Conservation (phyloP, 2,113 vertebrate species). For the Clarias macrocephalus region DNA sequence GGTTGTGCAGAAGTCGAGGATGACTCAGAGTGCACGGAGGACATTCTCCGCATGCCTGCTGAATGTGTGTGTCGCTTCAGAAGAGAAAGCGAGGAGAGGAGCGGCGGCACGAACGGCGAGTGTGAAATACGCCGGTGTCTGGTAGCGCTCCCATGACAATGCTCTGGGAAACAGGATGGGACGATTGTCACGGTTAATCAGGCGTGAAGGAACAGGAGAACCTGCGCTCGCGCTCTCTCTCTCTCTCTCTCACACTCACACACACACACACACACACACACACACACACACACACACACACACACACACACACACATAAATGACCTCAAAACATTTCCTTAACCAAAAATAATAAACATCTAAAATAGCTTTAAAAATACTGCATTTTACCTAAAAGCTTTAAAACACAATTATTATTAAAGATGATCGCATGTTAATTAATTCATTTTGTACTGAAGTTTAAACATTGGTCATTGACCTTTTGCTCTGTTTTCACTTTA, state of each 20-base stretch:
- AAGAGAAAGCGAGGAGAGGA: slow-evolving; percentile 54
- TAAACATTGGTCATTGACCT: not conserved
- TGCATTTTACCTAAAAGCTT: not conserved
- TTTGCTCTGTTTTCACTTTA: not conserved
- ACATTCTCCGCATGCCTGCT: slow-evolving; percentile 70
- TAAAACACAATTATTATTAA: not conserved
- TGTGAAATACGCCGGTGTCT: slow-evolving; percentile 60
- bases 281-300: not conserved
- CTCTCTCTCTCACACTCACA: not conserved
- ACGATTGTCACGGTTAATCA: slow-evolving; percentile 30
- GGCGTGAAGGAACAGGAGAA: slow-evolving; percentile 40
- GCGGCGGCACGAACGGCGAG: slow-evolving; percentile 34
- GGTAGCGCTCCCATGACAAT: slow-evolving; percentile 65
- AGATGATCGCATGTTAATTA: not conserved
- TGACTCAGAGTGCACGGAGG: slow-evolving; percentile 72
- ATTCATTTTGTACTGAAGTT: not conserved
- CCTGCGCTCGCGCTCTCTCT: slow-evolving; percentile 3
- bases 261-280: no score
- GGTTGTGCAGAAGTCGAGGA: slow-evolving; percentile 59
- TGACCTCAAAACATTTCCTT: no score
- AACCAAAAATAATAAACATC: no score
- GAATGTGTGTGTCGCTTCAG: slow-evolving; percentile 56
- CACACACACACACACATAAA: not conserved
- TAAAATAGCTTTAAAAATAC: no score
- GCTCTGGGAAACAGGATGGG: slow-evolving; percentile 45